Conservation (phyloP, 1,140 invertebrate species). For the Bombus polaris region DNA sequence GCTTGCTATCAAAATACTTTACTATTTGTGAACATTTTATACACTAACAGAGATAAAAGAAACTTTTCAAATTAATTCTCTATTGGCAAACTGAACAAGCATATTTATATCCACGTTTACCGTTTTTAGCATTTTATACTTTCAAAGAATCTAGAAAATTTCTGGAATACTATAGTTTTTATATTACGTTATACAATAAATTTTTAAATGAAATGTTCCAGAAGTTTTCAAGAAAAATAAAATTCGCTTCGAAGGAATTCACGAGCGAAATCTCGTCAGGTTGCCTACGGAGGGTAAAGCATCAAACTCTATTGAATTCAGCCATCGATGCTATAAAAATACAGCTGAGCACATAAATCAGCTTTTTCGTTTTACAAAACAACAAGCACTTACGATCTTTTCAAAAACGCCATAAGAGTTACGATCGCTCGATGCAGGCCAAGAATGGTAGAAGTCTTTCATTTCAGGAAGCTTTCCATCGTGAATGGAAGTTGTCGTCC, state of each 20-base stretch:
- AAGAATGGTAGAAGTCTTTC: neutral
- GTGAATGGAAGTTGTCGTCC: slow-evolving; percentile 19
- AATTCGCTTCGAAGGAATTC: neutral
- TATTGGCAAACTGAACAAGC: too few relatives aligned
- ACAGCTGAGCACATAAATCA: neutral
- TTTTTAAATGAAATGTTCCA: neutral
- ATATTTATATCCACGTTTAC: too few relatives aligned
- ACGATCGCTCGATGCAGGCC: neutral
- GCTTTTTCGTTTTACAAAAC: neutral
- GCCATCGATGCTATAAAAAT: neutral
- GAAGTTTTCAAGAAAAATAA: neutral
- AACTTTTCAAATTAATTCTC: too few relatives aligned
- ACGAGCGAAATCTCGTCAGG: neutral
- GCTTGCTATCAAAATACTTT: too few relatives aligned
- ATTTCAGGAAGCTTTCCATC: neutral
- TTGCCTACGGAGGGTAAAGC: neutral
- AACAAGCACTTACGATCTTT: slow-evolving; percentile 8
- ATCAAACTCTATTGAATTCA: neutral
- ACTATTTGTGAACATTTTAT: too few relatives aligned
- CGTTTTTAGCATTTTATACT: too few relatives aligned
- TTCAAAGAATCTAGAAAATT: neutral
- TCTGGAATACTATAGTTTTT: neutral
- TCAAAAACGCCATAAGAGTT: neutral
- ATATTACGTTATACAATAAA: neutral
- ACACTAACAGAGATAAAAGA: too few relatives aligned